A percentile compares a stretch with the other conserved stretches of the same genome.
Conservation (phyloP, 2,888 invertebrate genomes). For the Troilus luridus region DNA sequence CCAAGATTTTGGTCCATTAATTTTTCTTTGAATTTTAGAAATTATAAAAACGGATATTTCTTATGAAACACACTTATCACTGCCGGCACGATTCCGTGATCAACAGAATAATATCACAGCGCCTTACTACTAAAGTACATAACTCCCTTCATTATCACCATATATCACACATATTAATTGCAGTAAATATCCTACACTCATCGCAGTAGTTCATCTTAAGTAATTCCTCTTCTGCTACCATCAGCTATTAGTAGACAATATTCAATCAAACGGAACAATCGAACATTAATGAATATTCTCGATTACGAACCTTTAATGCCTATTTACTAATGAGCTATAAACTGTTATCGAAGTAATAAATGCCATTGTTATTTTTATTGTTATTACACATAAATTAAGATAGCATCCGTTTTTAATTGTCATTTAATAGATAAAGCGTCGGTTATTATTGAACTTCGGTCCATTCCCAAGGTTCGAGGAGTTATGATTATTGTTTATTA, state of each 20-base stretch:
- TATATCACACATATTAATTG: not conserved
- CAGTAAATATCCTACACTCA: not conserved
- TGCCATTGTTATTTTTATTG: not conserved
- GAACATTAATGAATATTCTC: not conserved
- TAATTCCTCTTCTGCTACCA: not conserved
- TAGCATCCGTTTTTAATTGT: not conserved
- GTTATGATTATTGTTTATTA: too few species aligned
- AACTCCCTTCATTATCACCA: too few species aligned
- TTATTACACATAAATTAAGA: not conserved
- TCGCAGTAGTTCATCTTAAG: constrained; percentile 27
- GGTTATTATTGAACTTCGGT: not conserved
- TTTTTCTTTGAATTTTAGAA: too few species aligned
- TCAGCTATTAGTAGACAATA: not conserved
- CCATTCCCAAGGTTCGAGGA: not conserved
- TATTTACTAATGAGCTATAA: constrained; percentile 15
- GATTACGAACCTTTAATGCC: constrained; percentile 41
- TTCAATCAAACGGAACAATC: not conserved
- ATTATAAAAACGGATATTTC: too few species aligned
- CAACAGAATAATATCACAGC: too few species aligned
- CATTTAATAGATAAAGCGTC: constrained; percentile 23
- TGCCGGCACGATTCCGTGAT: too few species aligned
- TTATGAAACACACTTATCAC: too few species aligned
- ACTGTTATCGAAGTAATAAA: constrained; percentile 39
- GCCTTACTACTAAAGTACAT: too few species aligned
- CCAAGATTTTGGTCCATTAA: too few species aligned